Conservation (phyloP, 2,113 vertebrate genomes). For the Corynorhinus townsendii region DNA sequence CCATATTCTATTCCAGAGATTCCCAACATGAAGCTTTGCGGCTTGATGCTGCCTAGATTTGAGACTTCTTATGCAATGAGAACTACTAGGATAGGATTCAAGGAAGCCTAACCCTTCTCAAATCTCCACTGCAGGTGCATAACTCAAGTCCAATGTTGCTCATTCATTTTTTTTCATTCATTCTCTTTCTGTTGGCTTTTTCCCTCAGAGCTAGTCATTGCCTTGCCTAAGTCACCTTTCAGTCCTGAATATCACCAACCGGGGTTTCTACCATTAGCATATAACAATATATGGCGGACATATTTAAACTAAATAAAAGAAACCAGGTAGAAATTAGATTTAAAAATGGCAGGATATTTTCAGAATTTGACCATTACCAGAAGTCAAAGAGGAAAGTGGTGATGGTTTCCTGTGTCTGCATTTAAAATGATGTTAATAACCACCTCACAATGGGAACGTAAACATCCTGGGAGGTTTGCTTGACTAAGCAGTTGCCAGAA, state of each 20-base stretch:
- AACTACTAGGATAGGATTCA: background rate
- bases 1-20: background rate
- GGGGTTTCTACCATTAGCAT: background rate
- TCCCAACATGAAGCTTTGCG: background rate
- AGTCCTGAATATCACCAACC: background rate
- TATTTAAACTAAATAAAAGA: slow-evolving; percentile 13
- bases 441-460: background rate
- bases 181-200: background rate
- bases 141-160: background rate
- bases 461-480: background rate
- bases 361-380: background rate
- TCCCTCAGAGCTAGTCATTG: background rate
- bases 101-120: background rate
- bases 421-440: background rate
- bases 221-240: background rate
- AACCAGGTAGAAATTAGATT: background rate
- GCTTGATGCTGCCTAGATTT: background rate
- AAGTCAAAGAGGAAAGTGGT: background rate
- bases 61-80: background rate
- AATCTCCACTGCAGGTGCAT: background rate
- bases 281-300: background rate
- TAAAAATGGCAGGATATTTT: background rate
- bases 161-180: background rate
- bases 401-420: background rate
- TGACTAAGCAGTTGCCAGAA: background rate